A percentile compares a stretch with the other conserved stretches of the same genome.
phyloP scores from a whole-genome alignment of 2,888 invertebrate species.

The Philhelius pedissequus region DNA sequence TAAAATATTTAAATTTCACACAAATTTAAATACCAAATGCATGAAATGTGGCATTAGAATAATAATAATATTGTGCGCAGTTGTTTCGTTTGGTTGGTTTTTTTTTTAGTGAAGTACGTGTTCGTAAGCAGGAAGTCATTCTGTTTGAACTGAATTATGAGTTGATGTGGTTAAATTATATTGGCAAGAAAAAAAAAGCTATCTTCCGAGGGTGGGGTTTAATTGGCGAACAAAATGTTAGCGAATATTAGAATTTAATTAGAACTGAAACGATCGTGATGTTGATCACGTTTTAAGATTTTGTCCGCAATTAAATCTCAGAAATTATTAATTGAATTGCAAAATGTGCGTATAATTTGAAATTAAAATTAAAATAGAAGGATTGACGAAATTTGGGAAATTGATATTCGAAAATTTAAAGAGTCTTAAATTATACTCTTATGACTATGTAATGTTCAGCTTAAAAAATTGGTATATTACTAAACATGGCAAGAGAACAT shows the following conservation, averaged over 20 bases:
- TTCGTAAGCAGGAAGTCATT: constrained; percentile 43
- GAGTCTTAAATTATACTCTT: no score
- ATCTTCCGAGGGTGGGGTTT: background rate
- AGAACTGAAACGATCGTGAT: constrained; percentile 5
- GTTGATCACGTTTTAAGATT: background rate
- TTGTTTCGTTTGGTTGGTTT: background rate
- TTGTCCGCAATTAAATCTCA: background rate
- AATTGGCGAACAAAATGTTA: background rate
- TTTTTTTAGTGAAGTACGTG: constrained; percentile 7
- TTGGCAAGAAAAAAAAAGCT: background rate
- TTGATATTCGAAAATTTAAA: no score
- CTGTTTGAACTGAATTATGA: background rate
- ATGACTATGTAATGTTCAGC: no score
- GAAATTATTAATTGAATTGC: background rate
- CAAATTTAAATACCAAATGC: constrained; percentile 2
- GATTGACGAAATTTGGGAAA: no score
- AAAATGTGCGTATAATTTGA: background rate
- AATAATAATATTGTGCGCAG: background rate
- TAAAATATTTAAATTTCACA: background rate
- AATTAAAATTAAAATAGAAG: no score
- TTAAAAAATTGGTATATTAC: no score
- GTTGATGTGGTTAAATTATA: constrained; percentile 5
- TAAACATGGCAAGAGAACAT: background rate
- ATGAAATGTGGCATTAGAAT: background rate
- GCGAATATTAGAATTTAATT: background rate